Evolutionary conservation across 2,888 invertebrate genomes (phyloP).

Genomic region (Cristatella mucedo): DNA sequence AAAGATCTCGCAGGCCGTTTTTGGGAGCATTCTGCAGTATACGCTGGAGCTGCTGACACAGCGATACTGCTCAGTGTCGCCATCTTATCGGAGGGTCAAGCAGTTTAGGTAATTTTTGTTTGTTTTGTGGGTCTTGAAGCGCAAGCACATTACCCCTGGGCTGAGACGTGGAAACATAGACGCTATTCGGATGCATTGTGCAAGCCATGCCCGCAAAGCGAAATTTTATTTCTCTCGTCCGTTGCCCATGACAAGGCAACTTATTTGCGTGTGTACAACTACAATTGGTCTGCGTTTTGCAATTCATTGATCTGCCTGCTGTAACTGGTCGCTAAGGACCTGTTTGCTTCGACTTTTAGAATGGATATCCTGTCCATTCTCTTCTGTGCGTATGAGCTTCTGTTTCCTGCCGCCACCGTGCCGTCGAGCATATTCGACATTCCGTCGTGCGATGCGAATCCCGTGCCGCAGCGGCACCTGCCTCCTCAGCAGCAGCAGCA

Average conservation of each 20-base stretch:
- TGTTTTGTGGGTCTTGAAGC: no score
- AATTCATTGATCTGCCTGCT: no score
- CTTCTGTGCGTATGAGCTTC: slow-evolving; percentile 22
- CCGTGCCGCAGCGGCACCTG: slow-evolving; percentile 22
- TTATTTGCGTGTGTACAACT: no score
- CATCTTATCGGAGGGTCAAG: slow-evolving; percentile 23
- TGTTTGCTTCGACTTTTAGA: slow-evolving; percentile 20
- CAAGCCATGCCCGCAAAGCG: no score
- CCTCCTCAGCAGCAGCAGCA: slow-evolving; percentile 20
- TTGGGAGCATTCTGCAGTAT: slow-evolving; percentile 24
- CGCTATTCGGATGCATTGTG: no score
- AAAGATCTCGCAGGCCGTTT: slow-evolving; percentile 23
- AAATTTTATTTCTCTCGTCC: no score
- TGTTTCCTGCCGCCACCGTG: slow-evolving; percentile 17
- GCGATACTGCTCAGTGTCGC: slow-evolving; percentile 25
- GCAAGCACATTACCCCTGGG: no score
- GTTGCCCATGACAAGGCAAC: no score
- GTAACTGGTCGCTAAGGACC: no score
- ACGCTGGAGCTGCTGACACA: slow-evolving; percentile 24
- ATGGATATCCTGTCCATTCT: slow-evolving; percentile 24
- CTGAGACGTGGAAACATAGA: no score
- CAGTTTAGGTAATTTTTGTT: slow-evolving; percentile 34
- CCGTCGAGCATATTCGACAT: background rate
- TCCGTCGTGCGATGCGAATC: slow-evolving; percentile 12
- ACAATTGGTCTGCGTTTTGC: no score